Conservation (phyloP, 2,797 vertebrate species). For the Pterois miles region DNA sequence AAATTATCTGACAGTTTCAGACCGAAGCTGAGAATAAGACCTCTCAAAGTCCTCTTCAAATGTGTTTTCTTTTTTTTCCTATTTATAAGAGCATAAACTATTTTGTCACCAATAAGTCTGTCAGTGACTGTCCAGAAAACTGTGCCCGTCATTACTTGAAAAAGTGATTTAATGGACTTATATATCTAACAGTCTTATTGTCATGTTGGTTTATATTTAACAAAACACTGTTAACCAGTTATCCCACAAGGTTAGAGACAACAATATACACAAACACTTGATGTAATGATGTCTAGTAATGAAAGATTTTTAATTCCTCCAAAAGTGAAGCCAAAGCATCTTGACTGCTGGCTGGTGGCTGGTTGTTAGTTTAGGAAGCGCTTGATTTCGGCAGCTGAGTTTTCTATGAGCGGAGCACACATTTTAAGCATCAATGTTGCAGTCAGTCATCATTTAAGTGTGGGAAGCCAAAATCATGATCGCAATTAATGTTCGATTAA, state of each 20-base stretch:
- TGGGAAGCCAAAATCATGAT: too few species aligned
- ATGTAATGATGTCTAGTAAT: neutral
- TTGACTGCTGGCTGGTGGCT: too few species aligned
- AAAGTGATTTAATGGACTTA: conserved; percentile 16
- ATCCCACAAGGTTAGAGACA: neutral
- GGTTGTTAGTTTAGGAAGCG: too few species aligned
- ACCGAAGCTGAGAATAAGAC: conserved; percentile 1
- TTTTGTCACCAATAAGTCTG: conserved; percentile 35
- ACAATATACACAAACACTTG: neutral
- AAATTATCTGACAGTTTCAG: conserved; percentile 75
- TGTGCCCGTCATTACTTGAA: conserved; percentile 39
- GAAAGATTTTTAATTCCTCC: neutral
- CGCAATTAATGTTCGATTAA: too few species aligned
- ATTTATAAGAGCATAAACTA: conserved; percentile 35
- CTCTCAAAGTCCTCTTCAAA: conserved; percentile 22
- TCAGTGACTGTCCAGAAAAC: conserved; percentile 20
- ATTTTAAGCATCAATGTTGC: too few species aligned
- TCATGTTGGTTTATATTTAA: neutral
- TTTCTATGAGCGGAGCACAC: too few species aligned
- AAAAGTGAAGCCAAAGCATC: too few species aligned
- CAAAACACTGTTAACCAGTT: neutral
- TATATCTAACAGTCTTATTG: conserved; percentile 28
- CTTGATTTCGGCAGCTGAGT: too few species aligned
- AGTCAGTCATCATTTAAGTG: too few species aligned
- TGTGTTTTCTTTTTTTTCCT: conserved; percentile 1